Conservation (phyloP, 2,888 invertebrate species). For the Macaria liturata region DNA sequence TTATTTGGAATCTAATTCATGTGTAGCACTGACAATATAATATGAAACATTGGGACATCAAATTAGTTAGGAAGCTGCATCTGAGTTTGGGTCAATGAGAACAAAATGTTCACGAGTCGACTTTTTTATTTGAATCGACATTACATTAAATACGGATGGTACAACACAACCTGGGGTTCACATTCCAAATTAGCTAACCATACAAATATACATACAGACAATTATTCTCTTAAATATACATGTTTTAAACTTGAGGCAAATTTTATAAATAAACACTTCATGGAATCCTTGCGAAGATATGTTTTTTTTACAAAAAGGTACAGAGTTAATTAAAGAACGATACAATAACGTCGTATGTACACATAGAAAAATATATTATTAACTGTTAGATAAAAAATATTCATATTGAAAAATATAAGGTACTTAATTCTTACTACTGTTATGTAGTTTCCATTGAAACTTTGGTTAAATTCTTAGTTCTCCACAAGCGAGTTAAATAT, state of each 20-base stretch:
- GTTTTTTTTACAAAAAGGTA: slow-evolving; percentile 52
- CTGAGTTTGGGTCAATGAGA: no score
- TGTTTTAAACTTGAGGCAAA: slow-evolving; percentile 20
- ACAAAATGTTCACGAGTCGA: no score
- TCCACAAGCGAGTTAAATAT: slow-evolving; percentile 30
- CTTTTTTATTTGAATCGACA: no score
- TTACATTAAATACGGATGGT: slow-evolving; percentile 44
- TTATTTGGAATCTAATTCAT: no score
- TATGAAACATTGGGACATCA: no score
- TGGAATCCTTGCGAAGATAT: slow-evolving; percentile 42
- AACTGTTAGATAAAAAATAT: slow-evolving; percentile 65
- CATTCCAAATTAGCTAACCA: no score
- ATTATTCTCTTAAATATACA: slow-evolving; percentile 27
- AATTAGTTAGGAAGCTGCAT: no score
- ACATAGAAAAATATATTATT: slow-evolving; percentile 71
- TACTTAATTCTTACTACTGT: slow-evolving; percentile 42
- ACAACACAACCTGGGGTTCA: slow-evolving; percentile 52
- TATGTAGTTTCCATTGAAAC: slow-evolving; percentile 52
- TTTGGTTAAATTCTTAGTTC: slow-evolving; percentile 37
- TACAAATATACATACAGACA: slow-evolving; percentile 12
- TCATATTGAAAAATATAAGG: slow-evolving; percentile 53
- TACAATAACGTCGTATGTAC: slow-evolving; percentile 56
- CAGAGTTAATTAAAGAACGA: slow-evolving; percentile 36
- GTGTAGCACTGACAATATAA: no score
- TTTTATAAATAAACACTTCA: slow-evolving; percentile 27